Base-by-base conservation (phyloP, 2,797 vertebrate species). In the Anguilla obscura region DNA sequence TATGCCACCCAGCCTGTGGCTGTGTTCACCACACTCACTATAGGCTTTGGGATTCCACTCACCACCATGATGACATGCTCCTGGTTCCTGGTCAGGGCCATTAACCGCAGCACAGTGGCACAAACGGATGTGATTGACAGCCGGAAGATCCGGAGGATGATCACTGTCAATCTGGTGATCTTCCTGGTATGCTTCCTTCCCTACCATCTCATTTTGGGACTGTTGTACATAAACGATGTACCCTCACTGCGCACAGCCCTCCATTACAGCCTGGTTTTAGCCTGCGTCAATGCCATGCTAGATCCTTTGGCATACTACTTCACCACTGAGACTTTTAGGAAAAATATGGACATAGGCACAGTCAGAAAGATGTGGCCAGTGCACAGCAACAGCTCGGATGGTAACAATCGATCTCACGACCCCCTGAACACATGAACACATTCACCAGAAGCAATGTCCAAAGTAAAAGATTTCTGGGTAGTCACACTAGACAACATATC, bases 281-380 rank as follows among this genome's bases (percentile, higher is more conserved):
- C 95, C 36, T 96, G 95, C 71, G 86, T 93, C 24, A 96, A 96
- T 86, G 89, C 95, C 3, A 90, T 94, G 66, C 87, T 96, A 21
- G 95, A 96, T 86, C 96, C 96, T 0, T 45, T 96, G 1, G 91
- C 89, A 0, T 96, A 96, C 85, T 96, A 96, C 88, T 96, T 96
- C 89, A 94, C 94, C 79, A 94, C 95, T 0, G 94, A 96, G 86
- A 96, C 95, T 0, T 96, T 96, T 88, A 91, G 89, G 50, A 93
- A 24, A 83, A 93, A 91, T 0, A 45, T 95, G 1, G 90, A 92
- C 0, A 36, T 92, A 1, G 52, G 89, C 0, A 3, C 52, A 0
- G 9, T 93, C 66, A 66, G 84, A 48, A 92, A 88, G 89, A 92
- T 91, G 90, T 85, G 90, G 89, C 90, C 85, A 2, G 69, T 93